phyloP scores from a whole-genome alignment of 2,113 vertebrate species.

The Varanus komodoensis region DNA sequence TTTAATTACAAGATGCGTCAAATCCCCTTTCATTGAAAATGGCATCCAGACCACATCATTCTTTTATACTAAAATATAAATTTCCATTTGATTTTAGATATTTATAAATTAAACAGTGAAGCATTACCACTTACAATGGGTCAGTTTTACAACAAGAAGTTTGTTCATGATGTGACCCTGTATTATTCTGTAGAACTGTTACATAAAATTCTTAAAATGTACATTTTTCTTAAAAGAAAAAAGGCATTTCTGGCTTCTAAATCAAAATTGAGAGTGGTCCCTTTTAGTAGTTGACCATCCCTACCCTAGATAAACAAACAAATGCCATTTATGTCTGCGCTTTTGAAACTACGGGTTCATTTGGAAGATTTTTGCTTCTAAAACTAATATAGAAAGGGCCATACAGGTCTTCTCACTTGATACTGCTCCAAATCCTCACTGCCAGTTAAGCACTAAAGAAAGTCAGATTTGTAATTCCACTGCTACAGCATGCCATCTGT shows the following conservation, averaged over 20 bases:
- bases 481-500: accelerated
- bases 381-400: neutral
- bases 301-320: neutral
- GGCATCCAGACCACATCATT: neutral
- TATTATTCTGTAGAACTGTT: neutral
- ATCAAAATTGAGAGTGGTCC: neutral
- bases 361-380: neutral
- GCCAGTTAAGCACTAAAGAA: neutral
- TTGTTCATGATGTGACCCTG: neutral
- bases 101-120: neutral
- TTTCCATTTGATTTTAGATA: too few species aligned
- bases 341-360: neutral
- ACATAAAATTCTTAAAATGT: neutral
- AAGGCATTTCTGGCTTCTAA: too few species aligned
- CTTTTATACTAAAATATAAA: neutral
- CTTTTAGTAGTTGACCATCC: neutral
- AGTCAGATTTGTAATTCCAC: neutral
- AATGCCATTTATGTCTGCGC: neutral
- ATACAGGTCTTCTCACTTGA: neutral
- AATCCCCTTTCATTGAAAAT: neutral
- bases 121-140: neutral
- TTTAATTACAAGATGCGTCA: neutral
- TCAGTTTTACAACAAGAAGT: neutral
- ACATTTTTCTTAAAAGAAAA: neutral
- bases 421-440: neutral